phyloP scores from a whole-genome alignment of 1,140 invertebrate species.

The Amphibalanus amphitrite region DNA sequence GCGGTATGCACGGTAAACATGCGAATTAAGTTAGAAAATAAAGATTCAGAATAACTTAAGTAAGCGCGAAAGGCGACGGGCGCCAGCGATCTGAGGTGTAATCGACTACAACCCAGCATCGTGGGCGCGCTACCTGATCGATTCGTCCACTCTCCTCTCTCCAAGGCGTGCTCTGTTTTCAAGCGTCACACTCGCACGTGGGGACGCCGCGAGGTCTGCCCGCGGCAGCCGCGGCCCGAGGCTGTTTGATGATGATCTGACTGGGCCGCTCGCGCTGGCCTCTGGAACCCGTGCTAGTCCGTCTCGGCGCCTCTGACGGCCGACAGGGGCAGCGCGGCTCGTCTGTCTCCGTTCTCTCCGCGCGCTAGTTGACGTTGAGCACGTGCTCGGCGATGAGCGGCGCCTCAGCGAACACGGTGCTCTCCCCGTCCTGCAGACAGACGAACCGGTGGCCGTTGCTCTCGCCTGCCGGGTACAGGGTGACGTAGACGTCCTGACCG shows the following conservation, averaged over 20 bases:
- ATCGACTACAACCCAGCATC: no score
- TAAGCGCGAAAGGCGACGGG: not conserved
- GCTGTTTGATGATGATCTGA: not conserved
- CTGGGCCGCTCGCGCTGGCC: not conserved
- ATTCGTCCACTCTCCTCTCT: no score
- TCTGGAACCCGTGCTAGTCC: not conserved
- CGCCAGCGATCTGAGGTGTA: no score
- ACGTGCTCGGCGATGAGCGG: conserved; percentile 1
- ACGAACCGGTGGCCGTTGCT: not conserved
- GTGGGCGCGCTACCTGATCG: no score
- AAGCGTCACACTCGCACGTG: not conserved
- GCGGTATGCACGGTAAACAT: no score
- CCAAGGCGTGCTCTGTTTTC: no score
- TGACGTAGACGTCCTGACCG: not conserved
- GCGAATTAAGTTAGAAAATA: not conserved
- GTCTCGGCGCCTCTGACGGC: not conserved
- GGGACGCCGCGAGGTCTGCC: not conserved
- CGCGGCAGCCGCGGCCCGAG: no score
- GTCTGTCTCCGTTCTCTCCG: no score
- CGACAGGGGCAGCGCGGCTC: no score
- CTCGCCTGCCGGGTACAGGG: conserved; percentile 1
- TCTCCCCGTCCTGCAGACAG: not conserved
- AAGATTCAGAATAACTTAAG: not conserved
- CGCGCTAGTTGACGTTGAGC: not conserved
- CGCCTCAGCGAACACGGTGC: not conserved